These are phyloP conservation scores for Ceratosolen solmsi DNA, from an alignment of 1,140 invertebrate genomes.

Conservation along the genomic window DNA sequence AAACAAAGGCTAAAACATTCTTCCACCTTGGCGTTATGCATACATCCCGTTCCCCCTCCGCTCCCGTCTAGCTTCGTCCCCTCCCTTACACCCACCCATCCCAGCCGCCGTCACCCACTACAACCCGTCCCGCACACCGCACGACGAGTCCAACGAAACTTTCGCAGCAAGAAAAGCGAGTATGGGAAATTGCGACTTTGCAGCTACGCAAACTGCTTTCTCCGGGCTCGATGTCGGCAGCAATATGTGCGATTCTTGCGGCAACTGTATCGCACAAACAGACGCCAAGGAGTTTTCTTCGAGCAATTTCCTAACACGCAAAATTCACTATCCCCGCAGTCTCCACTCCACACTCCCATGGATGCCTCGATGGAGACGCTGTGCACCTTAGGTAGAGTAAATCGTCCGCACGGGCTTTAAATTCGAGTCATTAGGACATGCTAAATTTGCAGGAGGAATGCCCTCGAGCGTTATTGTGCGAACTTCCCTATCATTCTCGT, in stretches of 20 bases:
- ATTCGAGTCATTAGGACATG: conserved; percentile 59
- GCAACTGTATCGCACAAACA: neutral
- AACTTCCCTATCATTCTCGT: neutral
- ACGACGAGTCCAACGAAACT: neutral
- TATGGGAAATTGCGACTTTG: conserved; percentile 1
- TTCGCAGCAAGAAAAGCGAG: neutral
- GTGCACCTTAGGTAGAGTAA: neutral
- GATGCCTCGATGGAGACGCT: neutral
- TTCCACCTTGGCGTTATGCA: neutral
- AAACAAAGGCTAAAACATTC: conserved; percentile 22
- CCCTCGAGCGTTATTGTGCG: conserved; percentile 19
- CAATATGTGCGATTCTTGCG: neutral
- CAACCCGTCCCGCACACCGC: too few species aligned
- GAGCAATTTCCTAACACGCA: neutral
- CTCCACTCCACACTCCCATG: neutral
- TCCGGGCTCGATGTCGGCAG: neutral
- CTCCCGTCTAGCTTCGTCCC: too few species aligned
- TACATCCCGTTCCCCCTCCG: too few species aligned
- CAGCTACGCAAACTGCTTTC: neutral
- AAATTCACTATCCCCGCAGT: neutral
- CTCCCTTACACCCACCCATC: too few species aligned
- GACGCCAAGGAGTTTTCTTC: neutral
- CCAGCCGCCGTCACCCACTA: too few species aligned
- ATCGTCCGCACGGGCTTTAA: conserved; percentile 47
- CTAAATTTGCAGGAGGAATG: conserved; percentile 63